Percentiles rank a stretch among this genome's conserved stretches.
These are phyloP conservation scores for Ligdia adustata DNA, from an alignment of 2,888 invertebrate genomes.

Conservation along the genomic window DNA sequence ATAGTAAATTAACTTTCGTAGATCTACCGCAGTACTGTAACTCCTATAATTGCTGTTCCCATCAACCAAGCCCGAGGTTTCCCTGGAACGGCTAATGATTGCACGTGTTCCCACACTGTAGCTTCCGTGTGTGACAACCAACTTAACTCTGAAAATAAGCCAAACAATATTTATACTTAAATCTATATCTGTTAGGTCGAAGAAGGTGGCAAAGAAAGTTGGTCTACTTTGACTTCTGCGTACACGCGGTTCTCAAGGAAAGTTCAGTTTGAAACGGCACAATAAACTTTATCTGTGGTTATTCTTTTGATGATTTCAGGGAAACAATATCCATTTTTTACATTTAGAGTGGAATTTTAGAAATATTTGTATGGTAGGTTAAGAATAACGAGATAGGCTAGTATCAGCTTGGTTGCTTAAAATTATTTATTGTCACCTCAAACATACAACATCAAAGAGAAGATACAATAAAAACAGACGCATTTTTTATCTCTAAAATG, in stretches of 20 bases:
- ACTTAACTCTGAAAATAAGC: neutral
- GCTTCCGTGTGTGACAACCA: slow-evolving; percentile 57
- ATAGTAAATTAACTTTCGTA: neutral
- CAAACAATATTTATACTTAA: slow-evolving; percentile 6
- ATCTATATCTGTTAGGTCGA: slow-evolving; percentile 8
- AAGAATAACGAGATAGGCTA: too few species aligned
- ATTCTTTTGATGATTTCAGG: neutral
- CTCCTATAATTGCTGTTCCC: slow-evolving; percentile 62
- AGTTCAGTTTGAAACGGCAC: slow-evolving; percentile 7
- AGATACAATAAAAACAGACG: too few species aligned
- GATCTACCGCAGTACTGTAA: slow-evolving; percentile 15
- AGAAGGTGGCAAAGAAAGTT: slow-evolving; percentile 12
- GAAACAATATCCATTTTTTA: too few species aligned
- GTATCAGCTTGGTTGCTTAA: too few species aligned
- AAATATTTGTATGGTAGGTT: too few species aligned
- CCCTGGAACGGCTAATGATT: slow-evolving; percentile 72
- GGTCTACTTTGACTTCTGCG: slow-evolving; percentile 7
- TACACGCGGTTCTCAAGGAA: slow-evolving; percentile 20
- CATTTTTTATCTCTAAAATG: too few species aligned
- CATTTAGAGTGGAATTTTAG: too few species aligned
- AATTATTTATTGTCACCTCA: too few species aligned
- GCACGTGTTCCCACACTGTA: slow-evolving; percentile 62
- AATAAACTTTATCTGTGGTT: neutral
- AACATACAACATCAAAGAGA: too few species aligned
- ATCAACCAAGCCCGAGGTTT: slow-evolving; percentile 53